phyloP scores from a whole-genome alignment of 2,888 invertebrate species.

The Luffia ferchaultella region DNA sequence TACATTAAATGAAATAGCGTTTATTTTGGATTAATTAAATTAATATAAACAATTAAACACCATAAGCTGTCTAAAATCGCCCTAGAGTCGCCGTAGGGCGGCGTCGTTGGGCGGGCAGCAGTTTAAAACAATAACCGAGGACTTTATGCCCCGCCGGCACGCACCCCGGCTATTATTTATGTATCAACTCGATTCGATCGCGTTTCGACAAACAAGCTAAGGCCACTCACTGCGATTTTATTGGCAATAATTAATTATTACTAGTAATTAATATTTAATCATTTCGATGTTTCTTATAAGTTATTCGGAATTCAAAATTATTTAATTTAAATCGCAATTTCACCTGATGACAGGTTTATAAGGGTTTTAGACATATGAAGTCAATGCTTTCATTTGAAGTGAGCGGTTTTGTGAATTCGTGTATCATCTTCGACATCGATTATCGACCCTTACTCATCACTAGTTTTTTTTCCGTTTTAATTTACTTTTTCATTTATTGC shows the following conservation, averaged over 20 bases:
- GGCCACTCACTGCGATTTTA: not conserved
- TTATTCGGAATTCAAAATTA: too few relatives aligned
- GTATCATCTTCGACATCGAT: too few relatives aligned
- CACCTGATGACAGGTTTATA: too few relatives aligned
- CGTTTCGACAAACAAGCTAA: not conserved
- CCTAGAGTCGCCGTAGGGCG: slow-evolving; percentile 37
- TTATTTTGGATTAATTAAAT: not conserved
- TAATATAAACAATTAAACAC: not conserved
- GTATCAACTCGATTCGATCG: slow-evolving; percentile 3
- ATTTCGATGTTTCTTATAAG: too few relatives aligned
- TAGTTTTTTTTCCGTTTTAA: too few relatives aligned
- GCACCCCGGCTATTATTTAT: slow-evolving; percentile 23
- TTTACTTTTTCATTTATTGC: too few relatives aligned
- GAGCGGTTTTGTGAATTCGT: too few relatives aligned
- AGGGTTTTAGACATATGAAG: too few relatives aligned
- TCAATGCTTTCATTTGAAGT: too few relatives aligned
- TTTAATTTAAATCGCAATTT: too few relatives aligned
- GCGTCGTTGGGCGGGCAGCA: slow-evolving; percentile 48
- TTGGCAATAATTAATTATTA: not conserved
- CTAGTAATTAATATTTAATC: not conserved
- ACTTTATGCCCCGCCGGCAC: slow-evolving; percentile 45
- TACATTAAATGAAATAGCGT: too few relatives aligned
- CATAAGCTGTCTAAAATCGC: slow-evolving; percentile 26
- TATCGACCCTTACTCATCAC: too few relatives aligned
- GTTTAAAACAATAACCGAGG: slow-evolving; percentile 61